Base-by-base conservation (phyloP, 2,888 invertebrate genomes). In the Prosopocoilus inquinatus region DNA sequence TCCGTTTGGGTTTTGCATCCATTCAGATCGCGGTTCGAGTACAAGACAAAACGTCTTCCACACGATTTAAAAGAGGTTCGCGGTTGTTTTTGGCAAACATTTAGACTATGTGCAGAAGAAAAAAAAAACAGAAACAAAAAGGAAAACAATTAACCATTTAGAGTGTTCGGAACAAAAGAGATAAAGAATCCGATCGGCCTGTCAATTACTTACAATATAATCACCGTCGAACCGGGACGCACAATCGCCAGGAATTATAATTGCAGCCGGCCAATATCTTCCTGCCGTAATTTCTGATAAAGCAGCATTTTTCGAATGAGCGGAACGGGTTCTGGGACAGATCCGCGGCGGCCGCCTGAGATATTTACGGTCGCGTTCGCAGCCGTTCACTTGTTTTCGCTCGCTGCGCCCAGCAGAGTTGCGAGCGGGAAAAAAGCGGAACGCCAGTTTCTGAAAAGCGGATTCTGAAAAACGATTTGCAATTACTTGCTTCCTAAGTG, bases 291-390 rank as follows among this genome's bases (percentile, higher is more conserved):
- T 71, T 73, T 70, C 71, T 70, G 73, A 73, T 73, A 73, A 72
- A 69, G 69, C 65, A 67, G 64, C 70, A 70, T 70, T 71, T 72
- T 70, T 70, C 65, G 68, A 71, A 72, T 70, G 68, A 67, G 67
- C 70, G 68, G 69, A 72, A 72, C 72, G 68, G 63, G 71, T 72
- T 72, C 68, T 67, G 61, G 67, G 66, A 63, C 68, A 64, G 56
- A 70, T 69, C 67, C 67, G 45, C 53, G 57, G 39, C 33, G 57
- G 39, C 33, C 52, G 57, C 16, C 54, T 69, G 70, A 69, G 70
- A 73, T 72, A 73, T 74, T 74, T 74, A 74, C 71, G 73, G 72
- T 72, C 48, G 72, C 70, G 72, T 73, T 73, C 73, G 73, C 71
- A 41, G 71, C 72, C 72, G 72, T 72, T 72, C 72, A 72, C 70